A percentile compares a stretch with the other conserved stretches of the same genome.
These are phyloP conservation scores for Murina feae DNA, from an alignment of 2,113 vertebrate species.

Conservation along the genomic window DNA sequence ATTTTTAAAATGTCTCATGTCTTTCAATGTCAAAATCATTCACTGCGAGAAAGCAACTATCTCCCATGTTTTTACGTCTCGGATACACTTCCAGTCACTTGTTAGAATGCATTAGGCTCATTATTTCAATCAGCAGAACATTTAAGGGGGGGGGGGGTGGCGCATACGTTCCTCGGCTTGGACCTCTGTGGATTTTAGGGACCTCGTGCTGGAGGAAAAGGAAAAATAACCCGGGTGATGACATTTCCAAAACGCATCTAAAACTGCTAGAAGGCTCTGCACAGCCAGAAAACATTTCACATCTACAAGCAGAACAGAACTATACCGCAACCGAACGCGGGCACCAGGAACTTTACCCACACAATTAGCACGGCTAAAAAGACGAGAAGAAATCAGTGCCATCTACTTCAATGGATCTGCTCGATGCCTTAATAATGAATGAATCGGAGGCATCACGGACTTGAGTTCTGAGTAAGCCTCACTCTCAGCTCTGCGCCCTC, in stretches of 20 bases:
- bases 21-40: neutral
- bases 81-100: neutral
- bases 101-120: neutral
- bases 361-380: neutral
- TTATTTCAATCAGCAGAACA: conserved; percentile 22
- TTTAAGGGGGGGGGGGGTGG: neutral
- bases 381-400: neutral
- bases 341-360: conserved; percentile 20
- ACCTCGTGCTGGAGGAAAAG: neutral
- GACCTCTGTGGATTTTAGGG: neutral
- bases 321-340: conserved; percentile 4
- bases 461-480: neutral
- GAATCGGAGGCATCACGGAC: neutral
- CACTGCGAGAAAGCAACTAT: neutral
- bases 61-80: neutral
- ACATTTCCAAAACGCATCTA: conserved; percentile 47
- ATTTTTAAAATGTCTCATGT: neutral
- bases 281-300: conserved; percentile 4
- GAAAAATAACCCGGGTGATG: neutral
- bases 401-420: neutral
- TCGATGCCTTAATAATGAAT: conserved; percentile 53
- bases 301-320: neutral
- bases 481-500: neutral
- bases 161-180: neutral
- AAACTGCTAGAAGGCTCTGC: conserved; percentile 16